A percentile compares a stretch with the other conserved stretches of the same genome.
Evolutionary conservation across 2,113 vertebrate genomes (phyloP).

Genomic region (Meriones unguiculatus): DNA sequence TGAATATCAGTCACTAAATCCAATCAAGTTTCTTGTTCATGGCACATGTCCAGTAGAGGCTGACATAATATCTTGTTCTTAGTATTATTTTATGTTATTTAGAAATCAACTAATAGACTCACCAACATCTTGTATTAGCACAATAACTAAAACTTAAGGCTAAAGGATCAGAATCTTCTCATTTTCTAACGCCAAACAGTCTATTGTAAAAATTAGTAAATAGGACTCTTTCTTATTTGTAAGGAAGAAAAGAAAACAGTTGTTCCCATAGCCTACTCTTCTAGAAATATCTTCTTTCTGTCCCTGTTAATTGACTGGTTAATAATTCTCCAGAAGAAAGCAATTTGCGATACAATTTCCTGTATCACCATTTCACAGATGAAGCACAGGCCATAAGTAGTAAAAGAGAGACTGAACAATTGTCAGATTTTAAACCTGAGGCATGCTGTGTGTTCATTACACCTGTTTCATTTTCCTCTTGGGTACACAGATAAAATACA

Average conservation of each 20-base stretch:
- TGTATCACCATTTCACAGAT: not conserved
- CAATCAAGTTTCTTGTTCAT: not conserved
- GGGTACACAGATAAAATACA: not conserved
- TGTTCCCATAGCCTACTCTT: not conserved
- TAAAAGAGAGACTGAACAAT: not conserved
- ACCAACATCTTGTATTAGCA: not conserved
- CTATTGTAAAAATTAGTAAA: not conserved
- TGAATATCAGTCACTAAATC: not conserved
- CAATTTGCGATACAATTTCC: not conserved
- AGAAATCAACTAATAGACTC: not conserved
- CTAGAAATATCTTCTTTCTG: not conserved
- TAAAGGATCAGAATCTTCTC: not conserved
- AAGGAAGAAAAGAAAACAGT: slow-evolving; percentile 16
- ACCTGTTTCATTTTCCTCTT: slow-evolving; percentile 5
- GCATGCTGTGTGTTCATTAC: not conserved
- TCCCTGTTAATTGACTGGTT: not conserved
- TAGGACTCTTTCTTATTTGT: not conserved
- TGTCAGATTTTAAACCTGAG: not conserved
- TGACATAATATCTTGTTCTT: not conserved
- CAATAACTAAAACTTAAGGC: not conserved
- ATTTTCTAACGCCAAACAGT: not conserved
- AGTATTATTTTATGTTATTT: not conserved
- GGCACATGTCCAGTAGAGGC: not conserved
- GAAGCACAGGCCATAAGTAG: not conserved
- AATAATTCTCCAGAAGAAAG: slow-evolving; percentile 27